Conservation (phyloP, 2,797 vertebrate species). For the Clarias pachynema region DNA sequence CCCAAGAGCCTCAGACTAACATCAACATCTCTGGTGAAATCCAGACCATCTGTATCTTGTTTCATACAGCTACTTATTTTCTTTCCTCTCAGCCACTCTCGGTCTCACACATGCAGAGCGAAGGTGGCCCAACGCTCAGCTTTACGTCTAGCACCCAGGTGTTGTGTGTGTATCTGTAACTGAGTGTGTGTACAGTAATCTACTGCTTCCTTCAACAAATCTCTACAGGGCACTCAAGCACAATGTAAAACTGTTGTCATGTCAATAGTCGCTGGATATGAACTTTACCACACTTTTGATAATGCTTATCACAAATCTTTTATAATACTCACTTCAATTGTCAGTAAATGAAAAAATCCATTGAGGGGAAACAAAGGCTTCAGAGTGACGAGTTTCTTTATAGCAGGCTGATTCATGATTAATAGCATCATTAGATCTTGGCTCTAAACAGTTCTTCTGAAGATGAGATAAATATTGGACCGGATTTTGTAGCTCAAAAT, state of each 20-base stretch:
- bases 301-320: constrained; percentile 27
- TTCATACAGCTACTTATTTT: not conserved
- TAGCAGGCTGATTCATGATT: constrained; percentile 41
- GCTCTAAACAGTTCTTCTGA: constrained; percentile 36
- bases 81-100: not conserved
- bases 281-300: constrained; percentile 14
- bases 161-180: constrained; percentile 6
- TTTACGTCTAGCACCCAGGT: constrained; percentile 29
- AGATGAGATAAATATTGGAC: constrained; percentile 38
- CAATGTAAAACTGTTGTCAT: not conserved
- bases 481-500: constrained; percentile 26
- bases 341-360: constrained; percentile 19
- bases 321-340: constrained; percentile 30
- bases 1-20: constrained; percentile 19
- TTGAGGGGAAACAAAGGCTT: constrained; percentile 11
- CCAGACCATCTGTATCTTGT: not conserved
- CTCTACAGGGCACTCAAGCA: not conserved
- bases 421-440: constrained; percentile 39
- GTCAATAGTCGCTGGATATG: constrained; percentile 12
- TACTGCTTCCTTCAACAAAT: not conserved
- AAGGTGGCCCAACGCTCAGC: constrained; percentile 26
- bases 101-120: constrained; percentile 17
- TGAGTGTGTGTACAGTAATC: constrained; percentile 10
- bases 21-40: constrained; percentile 24
- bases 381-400: constrained; percentile 28